A percentile compares a stretch with the other conserved stretches of the same genome.
These are phyloP conservation scores for Sebastes steindachneri DNA, from an alignment of 2,797 vertebrate genomes.

Conservation along the genomic window DNA sequence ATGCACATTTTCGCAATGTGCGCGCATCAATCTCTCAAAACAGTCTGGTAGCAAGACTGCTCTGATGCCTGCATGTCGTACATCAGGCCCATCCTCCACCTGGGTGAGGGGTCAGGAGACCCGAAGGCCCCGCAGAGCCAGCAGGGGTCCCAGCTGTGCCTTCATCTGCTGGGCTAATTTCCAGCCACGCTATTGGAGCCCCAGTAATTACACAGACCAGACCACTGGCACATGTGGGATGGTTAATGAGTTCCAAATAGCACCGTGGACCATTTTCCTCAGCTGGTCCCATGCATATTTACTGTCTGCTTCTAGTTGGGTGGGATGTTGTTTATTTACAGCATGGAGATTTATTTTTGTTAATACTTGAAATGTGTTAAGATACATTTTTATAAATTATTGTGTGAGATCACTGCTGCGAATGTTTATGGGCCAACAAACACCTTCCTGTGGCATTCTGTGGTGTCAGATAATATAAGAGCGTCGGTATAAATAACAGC, in stretches of 20 bases:
- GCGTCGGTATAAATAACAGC: conserved; percentile 46
- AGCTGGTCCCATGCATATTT: conserved; percentile 50
- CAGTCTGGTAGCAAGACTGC: not conserved
- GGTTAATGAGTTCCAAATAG: conserved; percentile 76
- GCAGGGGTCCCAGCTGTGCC: conserved; percentile 80
- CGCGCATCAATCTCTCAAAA: conserved; percentile 1
- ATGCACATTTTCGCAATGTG: not conserved
- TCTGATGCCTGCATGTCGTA: conserved; percentile 3
- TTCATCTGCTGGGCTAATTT: conserved; percentile 77
- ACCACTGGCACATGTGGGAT: conserved; percentile 63
- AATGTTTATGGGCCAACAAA: conserved; percentile 34
- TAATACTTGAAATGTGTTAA: conserved; percentile 5
- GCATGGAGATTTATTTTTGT: not conserved
- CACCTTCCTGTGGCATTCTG: conserved; percentile 24
- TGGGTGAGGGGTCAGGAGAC: conserved; percentile 51
- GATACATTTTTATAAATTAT: not conserved
- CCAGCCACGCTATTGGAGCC: conserved; percentile 61
- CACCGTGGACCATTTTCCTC: conserved; percentile 55
- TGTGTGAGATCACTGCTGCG: conserved; percentile 9
- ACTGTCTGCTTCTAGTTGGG: conserved; percentile 10
- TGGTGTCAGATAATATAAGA: conserved; percentile 28
- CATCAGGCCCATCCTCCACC: conserved; percentile 49
- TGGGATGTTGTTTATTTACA: conserved; percentile 36
- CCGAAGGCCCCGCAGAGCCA: conserved; percentile 56
- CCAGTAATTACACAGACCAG: conserved; percentile 75